Evolutionary conservation across 1,140 invertebrate species (phyloP).

Genomic region (Drosophila ficusphila): DNA sequence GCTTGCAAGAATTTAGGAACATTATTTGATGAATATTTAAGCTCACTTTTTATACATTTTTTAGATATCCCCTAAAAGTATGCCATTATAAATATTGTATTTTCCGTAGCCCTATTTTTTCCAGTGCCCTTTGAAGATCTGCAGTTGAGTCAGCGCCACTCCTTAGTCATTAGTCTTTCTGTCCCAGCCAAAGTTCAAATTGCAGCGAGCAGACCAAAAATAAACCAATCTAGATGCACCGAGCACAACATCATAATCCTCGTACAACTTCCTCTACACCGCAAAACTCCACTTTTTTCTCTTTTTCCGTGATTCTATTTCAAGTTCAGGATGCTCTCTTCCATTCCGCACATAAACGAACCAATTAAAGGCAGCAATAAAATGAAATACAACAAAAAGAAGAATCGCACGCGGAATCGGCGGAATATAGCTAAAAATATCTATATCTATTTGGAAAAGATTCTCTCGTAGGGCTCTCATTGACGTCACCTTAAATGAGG

Average conservation of each 20-base stretch:
- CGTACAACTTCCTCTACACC: slow-evolving; percentile 5
- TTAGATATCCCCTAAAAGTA: slow-evolving; percentile 27
- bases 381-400: slow-evolving; percentile 41
- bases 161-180: slow-evolving; percentile 29
- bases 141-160: slow-evolving; percentile 22
- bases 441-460: slow-evolving; percentile 29
- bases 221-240: slow-evolving; percentile 57
- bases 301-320: slow-evolving; percentile 47
- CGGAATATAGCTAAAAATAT: slow-evolving; percentile 56
- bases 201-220: slow-evolving; percentile 58
- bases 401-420: slow-evolving; percentile 12
- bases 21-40: too few relatives aligned
- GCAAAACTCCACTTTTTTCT: not conserved
- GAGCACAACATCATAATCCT: slow-evolving; percentile 69
- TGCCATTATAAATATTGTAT: slow-evolving; percentile 4
- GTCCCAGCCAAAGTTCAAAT: slow-evolving; percentile 58
- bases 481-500: slow-evolving; percentile 68
- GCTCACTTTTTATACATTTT: not conserved
- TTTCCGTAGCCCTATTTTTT: too few relatives aligned
- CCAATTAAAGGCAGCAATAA: slow-evolving; percentile 80
- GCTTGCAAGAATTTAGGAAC: too few relatives aligned
- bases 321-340: slow-evolving; percentile 63
- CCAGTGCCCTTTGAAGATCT: slow-evolving; percentile 33
- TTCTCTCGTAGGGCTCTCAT: slow-evolving; percentile 54
- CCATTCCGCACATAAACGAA: slow-evolving; percentile 52